Conservation (phyloP, 2,113 vertebrate genomes). For the Nymphicus hollandicus region DNA sequence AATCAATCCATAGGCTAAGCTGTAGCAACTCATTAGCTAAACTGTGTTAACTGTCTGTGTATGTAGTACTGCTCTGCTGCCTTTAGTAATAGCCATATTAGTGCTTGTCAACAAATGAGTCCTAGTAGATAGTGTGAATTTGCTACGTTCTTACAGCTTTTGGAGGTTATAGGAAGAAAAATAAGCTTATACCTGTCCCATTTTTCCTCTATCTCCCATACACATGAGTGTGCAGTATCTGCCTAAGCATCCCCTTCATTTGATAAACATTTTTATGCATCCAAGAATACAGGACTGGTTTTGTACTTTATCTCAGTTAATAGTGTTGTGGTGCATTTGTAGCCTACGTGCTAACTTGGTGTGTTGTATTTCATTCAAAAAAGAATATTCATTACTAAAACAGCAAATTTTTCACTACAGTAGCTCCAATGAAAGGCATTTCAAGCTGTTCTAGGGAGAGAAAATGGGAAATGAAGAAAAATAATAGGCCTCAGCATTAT, state of each 20-base stretch:
- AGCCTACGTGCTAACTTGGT: neutral
- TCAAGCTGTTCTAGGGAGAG: neutral
- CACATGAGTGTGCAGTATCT: neutral
- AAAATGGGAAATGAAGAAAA: neutral
- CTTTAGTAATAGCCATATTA: neutral
- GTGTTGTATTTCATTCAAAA: neutral
- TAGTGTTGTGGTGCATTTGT: neutral
- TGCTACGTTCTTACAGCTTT: neutral
- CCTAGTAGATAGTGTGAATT: neutral
- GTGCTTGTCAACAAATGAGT: neutral
- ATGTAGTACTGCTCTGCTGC: neutral
- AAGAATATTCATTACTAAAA: conserved; percentile 14
- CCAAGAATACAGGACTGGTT: neutral
- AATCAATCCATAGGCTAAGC: neutral
- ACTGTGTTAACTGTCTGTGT: neutral
- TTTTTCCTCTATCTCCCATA: neutral
- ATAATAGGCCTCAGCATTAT: neutral
- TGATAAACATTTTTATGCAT: neutral
- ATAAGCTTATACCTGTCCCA: rapidly evolving
- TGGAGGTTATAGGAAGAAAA: neutral
- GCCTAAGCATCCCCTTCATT: neutral
- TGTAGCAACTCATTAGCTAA: neutral
- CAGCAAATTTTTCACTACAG: neutral
- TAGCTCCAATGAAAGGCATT: neutral
- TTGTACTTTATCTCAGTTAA: neutral